Percentiles rank a stretch among this genome's conserved stretches.
Conservation (phyloP, 1,140 invertebrate species). For the Agrypnia vestita region DNA sequence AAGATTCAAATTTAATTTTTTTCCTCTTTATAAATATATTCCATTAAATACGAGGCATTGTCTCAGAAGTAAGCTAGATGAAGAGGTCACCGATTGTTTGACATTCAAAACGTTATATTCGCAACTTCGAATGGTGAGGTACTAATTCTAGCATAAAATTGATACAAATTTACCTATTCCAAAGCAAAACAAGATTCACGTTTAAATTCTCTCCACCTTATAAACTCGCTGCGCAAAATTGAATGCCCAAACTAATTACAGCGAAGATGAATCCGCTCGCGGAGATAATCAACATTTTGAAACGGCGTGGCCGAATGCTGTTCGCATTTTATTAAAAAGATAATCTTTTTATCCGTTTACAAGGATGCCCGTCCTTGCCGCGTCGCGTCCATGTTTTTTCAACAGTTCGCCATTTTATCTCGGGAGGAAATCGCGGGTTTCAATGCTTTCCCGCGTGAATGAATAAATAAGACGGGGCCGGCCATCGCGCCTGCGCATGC, state of each 20-base stretch:
- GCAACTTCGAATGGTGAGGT: no score
- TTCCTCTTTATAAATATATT: no score
- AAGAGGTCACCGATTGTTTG: no score
- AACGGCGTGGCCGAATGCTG: neutral
- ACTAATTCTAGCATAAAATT: no score
- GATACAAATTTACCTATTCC: no score
- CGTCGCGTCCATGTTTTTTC: neutral
- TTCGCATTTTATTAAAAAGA: slow-evolving; percentile 28
- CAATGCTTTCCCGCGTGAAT: slow-evolving; percentile 47
- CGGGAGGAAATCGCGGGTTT: slow-evolving; percentile 52
- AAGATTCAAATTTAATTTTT: no score
- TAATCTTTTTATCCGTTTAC: slow-evolving; percentile 19
- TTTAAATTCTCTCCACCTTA: no score
- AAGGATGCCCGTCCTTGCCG: slow-evolving; percentile 9
- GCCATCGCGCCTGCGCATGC: slow-evolving; percentile 7
- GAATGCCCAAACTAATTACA: slow-evolving; percentile 24
- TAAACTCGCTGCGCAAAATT: neutral
- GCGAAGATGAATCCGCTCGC: neutral
- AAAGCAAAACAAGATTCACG: no score
- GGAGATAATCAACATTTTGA: slow-evolving; percentile 8
- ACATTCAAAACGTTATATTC: no score
- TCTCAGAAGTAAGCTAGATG: no score
- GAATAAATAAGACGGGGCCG: slow-evolving; percentile 49
- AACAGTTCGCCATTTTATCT: slow-evolving; percentile 39
- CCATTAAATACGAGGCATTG: no score